phyloP scores from a whole-genome alignment of 2,888 invertebrate species.

The Trissonchulus latispiculum region DNA sequence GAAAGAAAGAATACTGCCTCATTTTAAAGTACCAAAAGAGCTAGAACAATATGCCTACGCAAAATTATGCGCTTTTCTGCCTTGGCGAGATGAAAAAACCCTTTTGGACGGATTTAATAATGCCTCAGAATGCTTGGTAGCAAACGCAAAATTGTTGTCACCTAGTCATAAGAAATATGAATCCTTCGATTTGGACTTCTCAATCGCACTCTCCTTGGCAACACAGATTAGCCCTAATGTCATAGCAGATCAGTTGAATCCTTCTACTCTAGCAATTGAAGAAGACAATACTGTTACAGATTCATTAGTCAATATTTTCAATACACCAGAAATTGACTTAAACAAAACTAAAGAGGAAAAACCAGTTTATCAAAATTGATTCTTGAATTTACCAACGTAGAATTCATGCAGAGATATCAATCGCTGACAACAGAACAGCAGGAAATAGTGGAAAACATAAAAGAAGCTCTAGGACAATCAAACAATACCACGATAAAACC shows the following conservation, averaged over 20 bases:
- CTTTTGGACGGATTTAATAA: background rate
- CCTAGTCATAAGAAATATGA: background rate
- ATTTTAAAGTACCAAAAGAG: background rate
- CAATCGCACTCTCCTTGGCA: no score
- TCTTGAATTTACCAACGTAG: background rate
- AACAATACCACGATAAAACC: no score
- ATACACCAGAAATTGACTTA: no score
- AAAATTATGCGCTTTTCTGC: background rate
- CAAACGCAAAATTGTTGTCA: background rate
- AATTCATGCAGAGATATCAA: background rate
- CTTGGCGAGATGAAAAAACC: slow-evolving; percentile 2
- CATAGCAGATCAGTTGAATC: no score
- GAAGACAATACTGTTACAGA: no score
- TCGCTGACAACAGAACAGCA: background rate
- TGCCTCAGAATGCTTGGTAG: background rate
- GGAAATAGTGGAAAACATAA: background rate
- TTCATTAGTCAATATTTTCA: no score
- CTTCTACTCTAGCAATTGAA: no score
- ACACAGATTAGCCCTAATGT: no score
- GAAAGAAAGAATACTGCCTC: background rate
- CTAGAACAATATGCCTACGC: background rate
- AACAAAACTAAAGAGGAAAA: no score
- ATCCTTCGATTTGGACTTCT: background rate
- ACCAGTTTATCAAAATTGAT: no score
- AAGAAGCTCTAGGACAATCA: background rate